These are phyloP conservation scores for Brachymystax lenok DNA, from an alignment of 2,797 vertebrate genomes.

Conservation along the genomic window DNA sequence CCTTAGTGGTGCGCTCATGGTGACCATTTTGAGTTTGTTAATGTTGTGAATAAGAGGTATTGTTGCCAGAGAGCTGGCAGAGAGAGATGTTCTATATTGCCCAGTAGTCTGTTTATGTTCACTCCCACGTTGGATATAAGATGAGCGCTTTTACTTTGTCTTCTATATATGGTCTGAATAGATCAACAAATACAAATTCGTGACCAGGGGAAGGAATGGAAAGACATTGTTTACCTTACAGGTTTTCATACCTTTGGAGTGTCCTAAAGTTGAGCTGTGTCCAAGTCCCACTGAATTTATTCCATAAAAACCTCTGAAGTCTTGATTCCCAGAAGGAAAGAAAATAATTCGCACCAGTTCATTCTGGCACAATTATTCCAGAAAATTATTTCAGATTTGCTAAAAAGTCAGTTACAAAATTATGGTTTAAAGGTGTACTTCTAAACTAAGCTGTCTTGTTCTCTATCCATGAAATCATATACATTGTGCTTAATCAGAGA, in stretches of 20 bases:
- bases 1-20: conserved; percentile 22
- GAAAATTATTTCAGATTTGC: not conserved
- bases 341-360: not conserved
- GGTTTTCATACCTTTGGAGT: not conserved
- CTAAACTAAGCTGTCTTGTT: too few relatives aligned
- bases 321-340: not conserved
- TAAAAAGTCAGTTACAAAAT: not conserved
- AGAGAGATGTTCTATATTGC: conserved; percentile 48
- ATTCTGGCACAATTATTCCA: not conserved
- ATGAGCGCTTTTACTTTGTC: conserved; percentile 35
- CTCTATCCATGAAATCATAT: too few relatives aligned
- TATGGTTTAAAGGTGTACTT: too few relatives aligned
- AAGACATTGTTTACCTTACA: not conserved
- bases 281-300: not conserved
- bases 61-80: conserved; percentile 41
- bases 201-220: not conserved
- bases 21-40: conserved; percentile 17
- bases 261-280: not conserved
- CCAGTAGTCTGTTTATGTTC: conserved; percentile 52
- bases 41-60: conserved; percentile 29
- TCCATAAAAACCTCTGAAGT: not conserved
- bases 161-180: conserved; percentile 25
- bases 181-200: not conserved
- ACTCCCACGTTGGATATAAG: conserved; percentile 20
- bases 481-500: too few relatives aligned